Evolutionary conservation across 35 echinoderm and acorn worm species (phyloP), one percentile per base, ranked within the genome.

Genomic region (Acanthaster planci): DNA sequence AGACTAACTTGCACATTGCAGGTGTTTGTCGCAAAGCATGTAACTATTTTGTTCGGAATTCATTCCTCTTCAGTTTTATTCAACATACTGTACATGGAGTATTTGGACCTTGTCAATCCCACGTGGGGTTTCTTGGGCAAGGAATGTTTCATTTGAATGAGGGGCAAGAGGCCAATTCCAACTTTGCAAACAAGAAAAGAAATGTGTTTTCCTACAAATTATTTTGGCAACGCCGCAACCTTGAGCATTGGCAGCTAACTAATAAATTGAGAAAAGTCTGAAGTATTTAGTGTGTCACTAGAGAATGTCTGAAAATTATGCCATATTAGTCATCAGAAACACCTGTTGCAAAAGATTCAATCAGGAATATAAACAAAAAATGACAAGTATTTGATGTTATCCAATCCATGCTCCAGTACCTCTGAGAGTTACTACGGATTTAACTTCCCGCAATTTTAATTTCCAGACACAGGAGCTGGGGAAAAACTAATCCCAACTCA

Each of bases 401-500:
- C 29, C 64, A 7, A 26, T 4, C 4, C 12, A 12, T 47, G 42
- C 42, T 12, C 12, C 4, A 6, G 42, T 47, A 47, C 42, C 42
- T 4, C 42, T 47, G 42, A 47, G 42, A 47, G 12, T 47, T 47
- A 47, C 4, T 6, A 47, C 12, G 42, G 42, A 47, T 12, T 47
- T 12, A 47, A 47, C 12, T 47, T 47, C 4, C 42, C 42, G 4
- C 42, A 6, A 6, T 47, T 47, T 47, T 12, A 47, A 47, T 47
- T 47, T 47, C 42, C 42, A 47, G 42, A 47, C 12, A 12, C 12
- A 47, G 42, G 64, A 72, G 23, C 34, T 72, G 64, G 64, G 26
- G 34, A 34, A 21, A 36, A 72, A 72, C 64, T 34, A 72, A 31
- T 72, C 64, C 64, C 64, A 35, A 72, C 64, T 72, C 64, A 72